Base-by-base conservation (phyloP, 2,113 vertebrate genomes). In the Nansenia antarctica region DNA sequence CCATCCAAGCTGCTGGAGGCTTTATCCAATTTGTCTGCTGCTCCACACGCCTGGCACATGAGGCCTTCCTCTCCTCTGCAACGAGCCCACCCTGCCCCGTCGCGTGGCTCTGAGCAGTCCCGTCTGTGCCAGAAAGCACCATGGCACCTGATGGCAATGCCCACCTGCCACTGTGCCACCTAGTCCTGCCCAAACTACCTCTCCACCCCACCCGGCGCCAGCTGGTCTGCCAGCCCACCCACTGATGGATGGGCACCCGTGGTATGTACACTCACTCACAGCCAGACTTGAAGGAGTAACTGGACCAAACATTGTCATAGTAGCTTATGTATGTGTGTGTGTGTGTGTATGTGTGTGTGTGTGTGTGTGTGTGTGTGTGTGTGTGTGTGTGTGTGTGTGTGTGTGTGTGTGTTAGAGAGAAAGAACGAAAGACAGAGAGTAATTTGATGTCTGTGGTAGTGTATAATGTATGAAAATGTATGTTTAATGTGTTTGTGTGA, bases 1-100 rank as follows among this genome's bases (percentile, higher is more conserved):
- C 77, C 77, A 65, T 55, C 75, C 75, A 57, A 68, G 71, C 80
- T 70, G 66, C 79, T 66, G 77, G 78, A 81, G 81, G 67, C 79
- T 80, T 81, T 54, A 82, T 84, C 78, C 79, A 83, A 85, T 89
- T 88, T 89, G 80, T 85, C 82, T 55, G 26, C 24, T 4, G 53
- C 53, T 27, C 12, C 53, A 55, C 22, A 82, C 65, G 57, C 74
- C 70, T n/a, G 62, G 47, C 67, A 76, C 66, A 34, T 68, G 74
- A 79, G 54, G 73, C 61, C 72, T 52, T 63, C 22, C 52, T 59
- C 72, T 24, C 69, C 63, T 53, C 71, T 57, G 2, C 49, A 70
- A 57, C 65, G 49, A 7, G 8, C 57, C 45, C 30, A 5, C 69
- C 57, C 57, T 54, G 22, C 62, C 65, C 60, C 58, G 42, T 67